phyloP scores from a whole-genome alignment of 37 sponge, comb jelly and placozoan species.

The Geodia barretti region DNA sequence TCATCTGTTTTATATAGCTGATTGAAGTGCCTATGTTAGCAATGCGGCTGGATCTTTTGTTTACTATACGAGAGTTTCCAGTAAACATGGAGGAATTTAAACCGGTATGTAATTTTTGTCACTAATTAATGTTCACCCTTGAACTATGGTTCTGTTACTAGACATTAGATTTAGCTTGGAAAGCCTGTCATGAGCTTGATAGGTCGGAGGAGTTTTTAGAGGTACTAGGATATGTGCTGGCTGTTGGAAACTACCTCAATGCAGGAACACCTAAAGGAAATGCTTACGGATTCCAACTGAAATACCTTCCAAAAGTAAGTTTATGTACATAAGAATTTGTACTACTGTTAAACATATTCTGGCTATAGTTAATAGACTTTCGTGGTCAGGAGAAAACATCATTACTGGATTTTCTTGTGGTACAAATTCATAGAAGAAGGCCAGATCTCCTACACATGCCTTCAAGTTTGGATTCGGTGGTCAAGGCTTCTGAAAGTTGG shows the following conservation, averaged over 20 bases:
- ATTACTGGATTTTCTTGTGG: slow-evolving; percentile 59
- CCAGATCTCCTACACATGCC: slow-evolving; percentile 52
- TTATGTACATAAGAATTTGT: background rate
- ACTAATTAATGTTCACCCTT: background rate
- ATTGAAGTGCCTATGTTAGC: slow-evolving; percentile 61
- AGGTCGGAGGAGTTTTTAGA: slow-evolving; percentile 44
- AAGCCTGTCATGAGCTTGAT: slow-evolving; percentile 72
- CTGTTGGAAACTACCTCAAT: slow-evolving; percentile 91
- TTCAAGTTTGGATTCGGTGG: slow-evolving; percentile 30
- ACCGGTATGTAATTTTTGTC: slow-evolving; percentile 54
- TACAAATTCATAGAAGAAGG: slow-evolving; percentile 36
- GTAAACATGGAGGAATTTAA: slow-evolving; percentile 68
- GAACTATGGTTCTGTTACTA: background rate
- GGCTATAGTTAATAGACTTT: slow-evolving; percentile 44
- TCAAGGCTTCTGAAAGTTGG: slow-evolving; percentile 66
- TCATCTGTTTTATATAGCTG: slow-evolving; percentile 40
- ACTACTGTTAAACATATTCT: background rate
- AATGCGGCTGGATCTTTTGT: slow-evolving; percentile 68
- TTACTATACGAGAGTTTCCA: slow-evolving; percentile 76
- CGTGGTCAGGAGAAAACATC: slow-evolving; percentile 45
- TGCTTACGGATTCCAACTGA: slow-evolving; percentile 81
- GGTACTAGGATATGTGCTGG: slow-evolving; percentile 72
- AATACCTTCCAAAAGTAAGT: slow-evolving; percentile 64
- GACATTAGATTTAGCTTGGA: slow-evolving; percentile 63
- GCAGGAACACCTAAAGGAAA: slow-evolving; percentile 68